phyloP scores from a whole-genome alignment of 2,888 invertebrate genomes.

The Acleris literana region DNA sequence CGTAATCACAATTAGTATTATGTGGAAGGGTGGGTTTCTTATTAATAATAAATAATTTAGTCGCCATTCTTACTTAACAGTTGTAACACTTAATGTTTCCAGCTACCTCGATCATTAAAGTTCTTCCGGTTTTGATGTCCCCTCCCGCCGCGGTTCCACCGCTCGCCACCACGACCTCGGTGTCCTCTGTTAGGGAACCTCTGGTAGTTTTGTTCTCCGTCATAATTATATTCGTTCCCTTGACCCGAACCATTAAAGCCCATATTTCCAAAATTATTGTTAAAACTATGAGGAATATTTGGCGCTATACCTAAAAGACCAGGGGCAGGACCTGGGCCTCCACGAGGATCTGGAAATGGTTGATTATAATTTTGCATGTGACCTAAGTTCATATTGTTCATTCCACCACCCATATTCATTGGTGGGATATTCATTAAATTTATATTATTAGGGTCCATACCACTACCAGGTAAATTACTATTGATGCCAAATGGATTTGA shows the following conservation, averaged over 20 bases:
- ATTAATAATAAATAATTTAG: constrained; percentile 57
- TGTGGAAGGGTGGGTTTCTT: constrained; percentile 62
- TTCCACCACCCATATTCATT: constrained; percentile 69
- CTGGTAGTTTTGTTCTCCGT: constrained; percentile 71
- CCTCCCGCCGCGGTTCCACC: constrained; percentile 77
- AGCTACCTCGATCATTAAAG: constrained; percentile 77
- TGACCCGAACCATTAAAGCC: constrained; percentile 72
- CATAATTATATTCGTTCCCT: constrained; percentile 73
- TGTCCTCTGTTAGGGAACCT: constrained; percentile 74
- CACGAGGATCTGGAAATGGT: constrained; percentile 73
- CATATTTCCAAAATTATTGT: constrained; percentile 74
- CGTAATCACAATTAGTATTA: constrained; percentile 68
- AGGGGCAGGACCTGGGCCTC: constrained; percentile 78
- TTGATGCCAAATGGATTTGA: constrained; percentile 62
- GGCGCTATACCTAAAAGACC: constrained; percentile 84
- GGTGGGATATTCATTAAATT: constrained; percentile 72
- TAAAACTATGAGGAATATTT: constrained; percentile 79
- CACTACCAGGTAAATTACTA: constrained; percentile 58
- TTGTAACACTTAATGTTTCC: constrained; percentile 73
- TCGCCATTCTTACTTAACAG: constrained; percentile 24
- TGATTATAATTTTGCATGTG: constrained; percentile 74
- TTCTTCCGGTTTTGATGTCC: constrained; percentile 79
- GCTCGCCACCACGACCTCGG: constrained; percentile 73
- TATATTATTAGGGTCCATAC: constrained; percentile 67
- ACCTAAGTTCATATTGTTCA: constrained; percentile 72